These are phyloP conservation scores for Yponomeuta cagnagella DNA, from an alignment of 2,888 invertebrate species.

Conservation along the genomic window DNA sequence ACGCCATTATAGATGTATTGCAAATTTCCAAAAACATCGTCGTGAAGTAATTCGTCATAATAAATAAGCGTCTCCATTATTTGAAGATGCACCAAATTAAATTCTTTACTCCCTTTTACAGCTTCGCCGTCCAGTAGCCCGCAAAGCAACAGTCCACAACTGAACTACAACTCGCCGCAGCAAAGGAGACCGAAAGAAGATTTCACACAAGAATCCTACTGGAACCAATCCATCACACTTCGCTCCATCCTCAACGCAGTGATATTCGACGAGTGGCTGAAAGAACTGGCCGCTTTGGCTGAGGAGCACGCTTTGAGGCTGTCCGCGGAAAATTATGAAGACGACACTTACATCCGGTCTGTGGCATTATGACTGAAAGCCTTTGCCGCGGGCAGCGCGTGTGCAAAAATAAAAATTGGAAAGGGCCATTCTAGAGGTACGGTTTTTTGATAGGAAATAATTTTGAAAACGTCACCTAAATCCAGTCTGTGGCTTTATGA, in stretches of 20 bases:
- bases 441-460: slow-evolving; percentile 16
- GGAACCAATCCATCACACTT: slow-evolving; percentile 62
- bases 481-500: slow-evolving; percentile 63
- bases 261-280: slow-evolving; percentile 95
- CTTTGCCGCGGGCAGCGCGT: slow-evolving; percentile 35
- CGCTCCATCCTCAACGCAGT: slow-evolving; percentile 80
- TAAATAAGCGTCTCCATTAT: no score
- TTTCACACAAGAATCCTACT: slow-evolving; percentile 63
- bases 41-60: no score
- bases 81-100: no score
- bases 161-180: slow-evolving; percentile 36
- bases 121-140: slow-evolving; percentile 28
- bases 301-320: slow-evolving; percentile 89
- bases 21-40: no score
- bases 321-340: slow-evolving; percentile 48
- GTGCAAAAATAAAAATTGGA: slow-evolving; percentile 22
- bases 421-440: neutral
- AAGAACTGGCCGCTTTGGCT: slow-evolving; percentile 94
- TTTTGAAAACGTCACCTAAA: slow-evolving; percentile 54
- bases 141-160: slow-evolving; percentile 34
- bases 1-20: no score
- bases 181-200: slow-evolving; percentile 36
- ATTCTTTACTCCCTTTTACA: slow-evolving; percentile 15
- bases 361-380: slow-evolving; percentile 67
- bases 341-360: slow-evolving; percentile 50